Conservation (phyloP, 2,113 vertebrate species). For the Ceuthmochares aereus region DNA sequence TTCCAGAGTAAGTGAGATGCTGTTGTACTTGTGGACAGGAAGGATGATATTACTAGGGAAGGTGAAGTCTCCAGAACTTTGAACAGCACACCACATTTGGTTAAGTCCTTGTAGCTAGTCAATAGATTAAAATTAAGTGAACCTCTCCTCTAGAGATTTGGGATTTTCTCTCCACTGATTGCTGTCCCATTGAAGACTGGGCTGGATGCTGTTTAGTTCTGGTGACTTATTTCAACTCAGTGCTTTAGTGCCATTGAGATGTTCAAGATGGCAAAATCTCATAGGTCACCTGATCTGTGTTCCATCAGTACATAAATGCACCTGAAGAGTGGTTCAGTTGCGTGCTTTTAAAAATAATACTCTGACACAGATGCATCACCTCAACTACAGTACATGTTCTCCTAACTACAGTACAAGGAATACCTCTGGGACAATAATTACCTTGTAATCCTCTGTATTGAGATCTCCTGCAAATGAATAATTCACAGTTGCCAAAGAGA, state of each 20-base stretch:
- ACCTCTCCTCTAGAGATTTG: not conserved
- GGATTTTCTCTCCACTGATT: not conserved
- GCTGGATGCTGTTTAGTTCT: not conserved
- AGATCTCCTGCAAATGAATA: not conserved
- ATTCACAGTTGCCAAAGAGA: slow-evolving; percentile 2
- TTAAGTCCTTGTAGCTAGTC: not conserved
- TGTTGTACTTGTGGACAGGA: not conserved
- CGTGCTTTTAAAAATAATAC: not conserved
- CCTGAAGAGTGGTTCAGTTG: not conserved
- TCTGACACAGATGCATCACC: not conserved
- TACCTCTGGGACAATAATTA: not conserved
- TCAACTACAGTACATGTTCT: not conserved
- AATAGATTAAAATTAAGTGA: not conserved
- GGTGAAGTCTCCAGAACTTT: not conserved
- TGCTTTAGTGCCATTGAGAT: not conserved
- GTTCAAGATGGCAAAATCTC: not conserved
- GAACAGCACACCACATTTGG: not conserved
- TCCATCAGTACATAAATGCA: not conserved
- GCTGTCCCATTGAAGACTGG: not conserved
- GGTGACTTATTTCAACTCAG: not conserved
- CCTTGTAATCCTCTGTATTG: not conserved
- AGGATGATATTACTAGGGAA: not conserved
- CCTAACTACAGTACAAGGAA: not conserved
- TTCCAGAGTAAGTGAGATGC: not conserved
- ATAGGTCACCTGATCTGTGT: not conserved